A percentile compares a stretch with the other conserved stretches of the same genome.
phyloP scores from a whole-genome alignment of 1,140 invertebrate species.

The Lepidurus arcticus region DNA sequence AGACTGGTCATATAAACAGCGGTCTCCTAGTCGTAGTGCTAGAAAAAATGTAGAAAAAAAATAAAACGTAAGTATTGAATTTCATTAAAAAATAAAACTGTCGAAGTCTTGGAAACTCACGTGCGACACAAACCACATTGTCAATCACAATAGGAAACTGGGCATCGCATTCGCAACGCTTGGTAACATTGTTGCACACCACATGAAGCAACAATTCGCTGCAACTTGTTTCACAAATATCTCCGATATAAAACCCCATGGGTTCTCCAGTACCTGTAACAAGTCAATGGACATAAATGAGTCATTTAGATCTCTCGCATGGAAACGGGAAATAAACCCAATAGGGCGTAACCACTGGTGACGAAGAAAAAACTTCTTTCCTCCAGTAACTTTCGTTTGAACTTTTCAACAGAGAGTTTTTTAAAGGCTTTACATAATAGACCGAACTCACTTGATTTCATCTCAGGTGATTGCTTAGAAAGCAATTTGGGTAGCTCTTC shows the following conservation, averaged over 20 bases:
- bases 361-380: not conserved
- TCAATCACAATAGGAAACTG: constrained; percentile 30
- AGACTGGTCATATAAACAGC: constrained; percentile 72
- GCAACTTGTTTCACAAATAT: constrained; percentile 29
- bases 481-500: not conserved
- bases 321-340: not conserved
- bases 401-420: not conserved
- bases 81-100: not conserved
- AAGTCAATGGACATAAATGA: not conserved
- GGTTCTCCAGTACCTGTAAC: not conserved
- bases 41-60: not conserved
- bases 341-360: not conserved
- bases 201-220: constrained; percentile 27
- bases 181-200: constrained; percentile 29
- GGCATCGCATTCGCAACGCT: constrained; percentile 31
- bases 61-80: not conserved
- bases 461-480: not conserved
- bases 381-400: not conserved
- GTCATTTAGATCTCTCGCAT: not conserved
- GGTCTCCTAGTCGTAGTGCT: constrained; percentile 75
- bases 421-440: not conserved
- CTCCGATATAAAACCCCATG: constrained; percentile 28
- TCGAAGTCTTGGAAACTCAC: not conserved
- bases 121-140: constrained; percentile 29
- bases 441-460: constrained; percentile 3